Percentiles rank a stretch among this genome's conserved stretches.
Evolutionary conservation across 2,113 vertebrate genomes (phyloP).

Genomic region (Xenotilapia longispinis): DNA sequence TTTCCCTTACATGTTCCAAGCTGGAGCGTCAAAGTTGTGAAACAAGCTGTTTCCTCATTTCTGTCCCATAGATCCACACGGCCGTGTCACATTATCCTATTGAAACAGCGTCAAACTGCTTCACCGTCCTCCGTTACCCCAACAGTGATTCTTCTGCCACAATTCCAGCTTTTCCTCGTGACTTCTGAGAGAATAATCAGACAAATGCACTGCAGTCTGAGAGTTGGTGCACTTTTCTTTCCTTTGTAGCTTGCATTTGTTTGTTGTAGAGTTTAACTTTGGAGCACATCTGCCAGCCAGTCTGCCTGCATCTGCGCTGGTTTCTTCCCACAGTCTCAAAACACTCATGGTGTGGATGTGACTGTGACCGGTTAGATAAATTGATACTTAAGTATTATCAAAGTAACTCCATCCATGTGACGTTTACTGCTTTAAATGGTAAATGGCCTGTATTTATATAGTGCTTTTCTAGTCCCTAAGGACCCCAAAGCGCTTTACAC

Average conservation of each 20-base stretch:
- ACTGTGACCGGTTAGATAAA: background rate
- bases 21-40: background rate
- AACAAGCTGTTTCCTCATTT: background rate
- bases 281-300: background rate
- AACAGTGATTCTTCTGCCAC: background rate
- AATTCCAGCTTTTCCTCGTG: background rate
- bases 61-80: rapidly evolving
- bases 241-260: background rate
- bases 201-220: background rate
- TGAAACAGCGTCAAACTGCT: rapidly evolving
- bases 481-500: too few relatives aligned
- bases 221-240: background rate
- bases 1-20: background rate
- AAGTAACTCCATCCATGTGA: background rate
- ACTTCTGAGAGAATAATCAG: background rate
- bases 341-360: background rate
- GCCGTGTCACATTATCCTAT: background rate
- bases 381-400: background rate
- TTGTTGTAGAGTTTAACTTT: background rate
- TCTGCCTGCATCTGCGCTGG: background rate
- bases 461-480: too few relatives aligned
- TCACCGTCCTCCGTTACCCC: background rate
- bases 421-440: background rate
- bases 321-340: background rate
- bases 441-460: too few relatives aligned